Evolutionary conservation across 1,140 invertebrate genomes (phyloP).

Genomic region (Bombus waltoni): DNA sequence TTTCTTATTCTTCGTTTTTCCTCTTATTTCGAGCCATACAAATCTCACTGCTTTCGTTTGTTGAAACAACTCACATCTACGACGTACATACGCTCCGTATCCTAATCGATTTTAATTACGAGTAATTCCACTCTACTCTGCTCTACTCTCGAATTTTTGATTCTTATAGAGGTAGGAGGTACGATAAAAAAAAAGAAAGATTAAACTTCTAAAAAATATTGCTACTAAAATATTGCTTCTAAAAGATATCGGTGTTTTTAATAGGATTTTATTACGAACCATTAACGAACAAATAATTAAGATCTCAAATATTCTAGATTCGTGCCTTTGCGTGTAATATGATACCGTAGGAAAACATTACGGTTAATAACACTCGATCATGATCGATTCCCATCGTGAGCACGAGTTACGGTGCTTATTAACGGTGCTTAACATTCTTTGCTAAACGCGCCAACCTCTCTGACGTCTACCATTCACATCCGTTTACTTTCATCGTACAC

Average conservation of each 20-base stretch:
- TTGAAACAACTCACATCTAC: no score
- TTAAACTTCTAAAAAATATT: no score
- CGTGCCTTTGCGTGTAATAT: not conserved
- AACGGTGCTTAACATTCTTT: conserved; percentile 67
- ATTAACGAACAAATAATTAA: not conserved
- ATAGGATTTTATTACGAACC: not conserved
- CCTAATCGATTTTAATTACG: no score
- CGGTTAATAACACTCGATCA: conserved; percentile 8
- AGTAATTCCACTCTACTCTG: no score
- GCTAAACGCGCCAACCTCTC: conserved; percentile 6
- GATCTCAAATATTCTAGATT: not conserved
- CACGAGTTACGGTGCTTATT: conserved; percentile 43
- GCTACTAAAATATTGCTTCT: no score
- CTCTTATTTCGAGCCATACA: no score
- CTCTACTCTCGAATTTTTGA: no score
- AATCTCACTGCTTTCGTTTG: no score
- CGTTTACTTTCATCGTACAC: conserved; percentile 30
- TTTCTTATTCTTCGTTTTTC: no score
- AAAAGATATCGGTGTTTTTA: not conserved
- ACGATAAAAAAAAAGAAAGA: no score
- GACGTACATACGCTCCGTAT: no score
- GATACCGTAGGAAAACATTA: conserved; percentile 22
- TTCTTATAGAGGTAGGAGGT: no score
- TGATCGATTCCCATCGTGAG: conserved; percentile 24
- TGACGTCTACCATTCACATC: conserved; percentile 54